Base-by-base conservation (phyloP, 2,888 invertebrate species). In the Drosophila koepferae region DNA sequence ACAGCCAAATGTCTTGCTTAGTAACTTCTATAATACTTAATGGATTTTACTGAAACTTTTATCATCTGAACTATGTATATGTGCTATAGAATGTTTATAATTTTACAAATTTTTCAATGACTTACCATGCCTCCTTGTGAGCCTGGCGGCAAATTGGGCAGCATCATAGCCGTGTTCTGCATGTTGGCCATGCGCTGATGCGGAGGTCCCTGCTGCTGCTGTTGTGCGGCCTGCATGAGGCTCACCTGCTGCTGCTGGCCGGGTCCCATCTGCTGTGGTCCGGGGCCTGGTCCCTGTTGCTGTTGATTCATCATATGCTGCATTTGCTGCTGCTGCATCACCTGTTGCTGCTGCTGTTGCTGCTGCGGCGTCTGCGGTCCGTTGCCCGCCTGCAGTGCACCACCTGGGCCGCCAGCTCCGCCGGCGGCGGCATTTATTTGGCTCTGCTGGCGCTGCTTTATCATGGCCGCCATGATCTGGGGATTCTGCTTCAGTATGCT, bases 401-500 rank as follows among this genome's bases (percentile, higher is more conserved):
- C 88, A 5, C 87, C 80, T 1, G 76, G 77, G 14, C 83, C 76
- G 28, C 66, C 64, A 46, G 78, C 83, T 23, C 83, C 88, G 18
- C 89, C 85, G 5, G 81, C 82, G 31, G 83, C 89, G 28, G 91
- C 87, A 77, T 92, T 93, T 7, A 86, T 84, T 86, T 92, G 92
- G 79, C 91, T 92, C 76, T 93, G 95, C 94, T 96, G 96, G 92
- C 97, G 94, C 93, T 97, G 97, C 91, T 98, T 98, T 80, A 99
- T 97, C 92, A 98, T 98, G 63, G 98, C 98, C 64, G 98, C 98
- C 98, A 99, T 98, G 54, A 99, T 94, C 87, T 97, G 97, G 46
- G 99, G 99, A 94, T 98, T 98, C 78, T 97, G 96, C 93, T 98
- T 98, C 77, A 99, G 95, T 91, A 99, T 98, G 90, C 96, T 96